Percentiles rank a stretch among this genome's conserved stretches.
phyloP scores from a whole-genome alignment of 1,140 invertebrate genomes.

The Eulimnadia texana region DNA sequence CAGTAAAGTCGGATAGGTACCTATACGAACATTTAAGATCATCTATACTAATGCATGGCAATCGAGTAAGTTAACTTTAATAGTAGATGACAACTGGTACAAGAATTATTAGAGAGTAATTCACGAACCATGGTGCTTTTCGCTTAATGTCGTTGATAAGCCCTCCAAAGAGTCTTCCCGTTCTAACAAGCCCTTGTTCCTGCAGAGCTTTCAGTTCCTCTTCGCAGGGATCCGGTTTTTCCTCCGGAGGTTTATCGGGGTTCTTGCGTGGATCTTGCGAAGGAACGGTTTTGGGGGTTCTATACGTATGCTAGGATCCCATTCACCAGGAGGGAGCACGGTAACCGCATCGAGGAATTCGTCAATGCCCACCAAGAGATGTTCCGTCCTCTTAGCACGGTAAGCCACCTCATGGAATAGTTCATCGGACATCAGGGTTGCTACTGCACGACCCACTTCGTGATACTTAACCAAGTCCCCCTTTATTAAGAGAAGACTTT shows the following conservation, averaged over 20 bases:
- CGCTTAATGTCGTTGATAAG: slow-evolving; percentile 86
- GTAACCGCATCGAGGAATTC: slow-evolving; percentile 96
- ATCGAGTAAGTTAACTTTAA: too few relatives aligned
- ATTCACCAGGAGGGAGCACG: slow-evolving; percentile 94
- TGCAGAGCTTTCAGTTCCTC: slow-evolving; percentile 68
- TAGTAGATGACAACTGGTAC: too few relatives aligned
- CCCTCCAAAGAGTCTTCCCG: slow-evolving; percentile 78
- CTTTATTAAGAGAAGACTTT: slow-evolving; percentile 28
- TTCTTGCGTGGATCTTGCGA: slow-evolving; percentile 76
- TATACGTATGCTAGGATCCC: slow-evolving; percentile 95
- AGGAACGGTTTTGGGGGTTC: slow-evolving; percentile 92
- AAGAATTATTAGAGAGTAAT: too few relatives aligned
- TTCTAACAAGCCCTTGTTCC: slow-evolving; percentile 70
- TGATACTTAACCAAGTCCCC: slow-evolving; percentile 72
- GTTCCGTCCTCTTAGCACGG: slow-evolving; percentile 78
- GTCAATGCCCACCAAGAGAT: slow-evolving; percentile 89
- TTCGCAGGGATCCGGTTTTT: slow-evolving; percentile 54
- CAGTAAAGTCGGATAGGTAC: slow-evolving; percentile 50
- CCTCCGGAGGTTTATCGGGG: slow-evolving; percentile 54
- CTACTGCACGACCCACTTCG: slow-evolving; percentile 94
- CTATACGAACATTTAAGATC: too few relatives aligned
- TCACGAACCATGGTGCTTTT: slow-evolving; percentile 72
- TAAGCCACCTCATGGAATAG: slow-evolving; percentile 98
- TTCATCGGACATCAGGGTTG: slow-evolving; percentile 99
- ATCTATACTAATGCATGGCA: too few relatives aligned